Conservation (phyloP, 2,797 vertebrate species). For the Spizella passerina region DNA sequence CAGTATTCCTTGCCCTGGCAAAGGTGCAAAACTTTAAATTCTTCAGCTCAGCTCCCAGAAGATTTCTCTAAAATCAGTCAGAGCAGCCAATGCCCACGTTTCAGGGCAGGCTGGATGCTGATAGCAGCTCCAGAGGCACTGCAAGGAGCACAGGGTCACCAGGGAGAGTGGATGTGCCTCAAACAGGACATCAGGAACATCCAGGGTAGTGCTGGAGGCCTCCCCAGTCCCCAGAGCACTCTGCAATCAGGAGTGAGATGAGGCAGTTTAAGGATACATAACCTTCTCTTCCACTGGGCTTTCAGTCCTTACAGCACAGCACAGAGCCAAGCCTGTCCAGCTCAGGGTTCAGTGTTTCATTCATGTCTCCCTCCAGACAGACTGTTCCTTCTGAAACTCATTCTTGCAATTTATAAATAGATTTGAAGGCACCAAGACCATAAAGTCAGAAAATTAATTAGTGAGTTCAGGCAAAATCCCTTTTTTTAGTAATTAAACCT, state of each 20-base stretch:
- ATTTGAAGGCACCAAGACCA: background rate
- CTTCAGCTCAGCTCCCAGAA: background rate
- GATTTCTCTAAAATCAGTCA: background rate
- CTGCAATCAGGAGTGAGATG: background rate
- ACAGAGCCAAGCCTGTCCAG: background rate
- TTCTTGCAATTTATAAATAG: background rate
- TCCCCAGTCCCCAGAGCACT: background rate
- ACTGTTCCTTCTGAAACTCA: background rate
- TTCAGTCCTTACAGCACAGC: background rate
- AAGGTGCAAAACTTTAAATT: background rate
- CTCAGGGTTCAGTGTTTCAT: background rate
- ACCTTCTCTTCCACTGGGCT: background rate
- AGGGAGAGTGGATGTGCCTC: background rate
- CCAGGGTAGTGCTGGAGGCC: background rate
- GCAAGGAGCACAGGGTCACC: background rate
- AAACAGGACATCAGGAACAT: background rate
- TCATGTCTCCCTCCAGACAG: background rate
- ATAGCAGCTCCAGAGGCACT: background rate
- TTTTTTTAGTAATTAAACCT: background rate
- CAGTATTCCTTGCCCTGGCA: background rate
- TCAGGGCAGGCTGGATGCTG: background rate
- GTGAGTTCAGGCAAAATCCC: background rate
- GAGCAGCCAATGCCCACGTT: background rate
- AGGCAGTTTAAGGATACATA: background rate
- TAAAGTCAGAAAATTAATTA: background rate